Conservation (phyloP, 2,888 invertebrate species). For the Drosophila pseudotakahashii region DNA sequence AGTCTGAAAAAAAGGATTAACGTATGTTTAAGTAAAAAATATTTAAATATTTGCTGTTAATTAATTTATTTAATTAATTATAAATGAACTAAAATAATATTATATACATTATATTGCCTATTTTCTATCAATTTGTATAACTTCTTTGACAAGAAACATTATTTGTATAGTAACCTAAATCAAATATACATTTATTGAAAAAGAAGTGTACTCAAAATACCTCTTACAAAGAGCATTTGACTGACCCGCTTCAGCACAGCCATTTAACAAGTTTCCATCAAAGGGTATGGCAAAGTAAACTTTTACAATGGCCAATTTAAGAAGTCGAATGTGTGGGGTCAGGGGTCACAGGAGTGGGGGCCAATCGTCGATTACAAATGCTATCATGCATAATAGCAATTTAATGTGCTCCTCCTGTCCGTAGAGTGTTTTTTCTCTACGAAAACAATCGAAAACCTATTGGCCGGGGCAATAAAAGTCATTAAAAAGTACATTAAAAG, state of each 20-base stretch:
- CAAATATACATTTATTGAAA: too few species aligned
- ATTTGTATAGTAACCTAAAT: too few species aligned
- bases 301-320: conserved; percentile 23
- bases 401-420: conserved; percentile 49
- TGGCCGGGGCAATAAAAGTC: conserved; percentile 64
- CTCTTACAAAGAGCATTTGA: too few species aligned
- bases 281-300: conserved; percentile 8
- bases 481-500: conserved; percentile 71
- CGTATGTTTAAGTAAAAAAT: too few species aligned
- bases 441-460: conserved; percentile 64
- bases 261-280: conserved; percentile 1
- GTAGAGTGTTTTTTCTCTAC: conserved; percentile 22
- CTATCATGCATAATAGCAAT: conserved; percentile 41
- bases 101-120: too few species aligned
- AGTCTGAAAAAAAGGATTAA: too few species aligned
- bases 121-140: too few species aligned
- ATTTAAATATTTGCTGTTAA: too few species aligned
- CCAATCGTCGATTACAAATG: conserved; percentile 23
- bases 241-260: not conserved
- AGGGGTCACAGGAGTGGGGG: not conserved
- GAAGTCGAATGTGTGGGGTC: conserved; percentile 8
- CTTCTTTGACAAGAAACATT: too few species aligned
- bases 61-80: too few species aligned
- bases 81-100: too few species aligned
- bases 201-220: too few species aligned